Evolutionary conservation across 92 coral and sea anemone species (phyloP).

Genomic region (Scolanthus callimorphus): DNA sequence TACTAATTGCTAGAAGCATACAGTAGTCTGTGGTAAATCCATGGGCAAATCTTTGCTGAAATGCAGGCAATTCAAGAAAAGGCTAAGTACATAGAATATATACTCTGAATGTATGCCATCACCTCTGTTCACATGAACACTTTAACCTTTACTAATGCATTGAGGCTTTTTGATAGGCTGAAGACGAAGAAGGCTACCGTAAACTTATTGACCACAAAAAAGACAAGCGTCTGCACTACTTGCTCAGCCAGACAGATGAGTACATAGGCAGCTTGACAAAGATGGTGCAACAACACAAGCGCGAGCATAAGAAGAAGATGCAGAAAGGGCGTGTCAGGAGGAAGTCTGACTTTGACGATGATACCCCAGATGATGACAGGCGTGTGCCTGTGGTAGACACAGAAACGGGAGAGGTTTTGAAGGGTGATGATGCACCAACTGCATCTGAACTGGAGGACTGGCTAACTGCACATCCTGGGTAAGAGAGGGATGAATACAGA

Average conservation of each 20-base stretch:
- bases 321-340: conserved; percentile 74
- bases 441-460: conserved; percentile 87
- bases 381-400: conserved; percentile 96
- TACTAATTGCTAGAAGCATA: no score
- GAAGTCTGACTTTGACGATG: conserved; percentile 94
- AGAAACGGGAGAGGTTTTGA: conserved; percentile 88
- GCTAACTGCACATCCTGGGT: conserved; percentile 94
- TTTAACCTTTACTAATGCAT: no score
- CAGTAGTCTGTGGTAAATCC: no score
- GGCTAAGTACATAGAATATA: no score
- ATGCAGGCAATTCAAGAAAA: no score
- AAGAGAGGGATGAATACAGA: no score
- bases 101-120: no score
- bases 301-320: conserved; percentile 72
- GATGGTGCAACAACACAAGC: conserved; percentile 91
- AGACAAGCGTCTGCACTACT: conserved; percentile 96
- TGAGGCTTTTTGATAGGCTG: conserved; percentile 63
- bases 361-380: conserved; percentile 82
- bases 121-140: no score
- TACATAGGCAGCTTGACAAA: conserved; percentile 93
- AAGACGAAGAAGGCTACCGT: conserved; percentile 99
- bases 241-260: conserved; percentile 93
- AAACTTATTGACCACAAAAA: conserved; percentile 98
- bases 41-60: no score
- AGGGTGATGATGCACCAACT: conserved; percentile 94